Percentiles rank a stretch among this genome's conserved stretches.
phyloP scores from a whole-genome alignment of 2,888 invertebrate species.

The Pecten maximus region DNA sequence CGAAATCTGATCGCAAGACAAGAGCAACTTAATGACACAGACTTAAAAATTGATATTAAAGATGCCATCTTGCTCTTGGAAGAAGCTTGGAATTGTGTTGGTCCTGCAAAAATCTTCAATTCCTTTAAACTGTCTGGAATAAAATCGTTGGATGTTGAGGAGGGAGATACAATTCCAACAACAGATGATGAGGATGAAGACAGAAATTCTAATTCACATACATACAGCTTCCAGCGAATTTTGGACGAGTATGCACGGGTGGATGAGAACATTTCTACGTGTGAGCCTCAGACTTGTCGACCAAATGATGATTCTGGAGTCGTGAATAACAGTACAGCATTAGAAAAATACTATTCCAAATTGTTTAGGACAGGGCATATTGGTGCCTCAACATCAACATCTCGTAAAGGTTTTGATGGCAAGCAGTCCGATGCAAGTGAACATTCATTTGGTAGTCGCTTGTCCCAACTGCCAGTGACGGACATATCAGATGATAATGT shows the following conservation, averaged over 20 bases:
- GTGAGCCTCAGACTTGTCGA: not conserved
- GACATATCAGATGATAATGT: not conserved
- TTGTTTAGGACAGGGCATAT: not conserved
- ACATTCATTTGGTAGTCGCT: not conserved
- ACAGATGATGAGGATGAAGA: slow-evolving; percentile 5
- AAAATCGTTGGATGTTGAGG: not conserved
- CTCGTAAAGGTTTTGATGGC: not conserved
- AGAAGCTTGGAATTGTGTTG: slow-evolving; percentile 13
- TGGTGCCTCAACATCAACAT: not conserved
- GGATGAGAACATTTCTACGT: not conserved
- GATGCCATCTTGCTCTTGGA: not conserved
- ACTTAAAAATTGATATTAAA: not conserved
- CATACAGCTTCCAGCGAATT: not conserved
- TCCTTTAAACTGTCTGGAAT: not conserved
- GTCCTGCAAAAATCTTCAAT: not conserved
- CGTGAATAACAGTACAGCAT: not conserved
- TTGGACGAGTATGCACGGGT: not conserved
- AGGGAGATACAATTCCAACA: not conserved
- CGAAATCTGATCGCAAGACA: not conserved
- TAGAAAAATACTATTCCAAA: not conserved
- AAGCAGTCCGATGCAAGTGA: not conserved
- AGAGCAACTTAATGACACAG: not conserved
- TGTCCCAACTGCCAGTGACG: not conserved
- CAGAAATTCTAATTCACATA: not conserved
- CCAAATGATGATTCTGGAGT: not conserved